Evolutionary conservation across 2,797 vertebrate species (phyloP).

Genomic region (Lutjanus argentimaculatus): DNA sequence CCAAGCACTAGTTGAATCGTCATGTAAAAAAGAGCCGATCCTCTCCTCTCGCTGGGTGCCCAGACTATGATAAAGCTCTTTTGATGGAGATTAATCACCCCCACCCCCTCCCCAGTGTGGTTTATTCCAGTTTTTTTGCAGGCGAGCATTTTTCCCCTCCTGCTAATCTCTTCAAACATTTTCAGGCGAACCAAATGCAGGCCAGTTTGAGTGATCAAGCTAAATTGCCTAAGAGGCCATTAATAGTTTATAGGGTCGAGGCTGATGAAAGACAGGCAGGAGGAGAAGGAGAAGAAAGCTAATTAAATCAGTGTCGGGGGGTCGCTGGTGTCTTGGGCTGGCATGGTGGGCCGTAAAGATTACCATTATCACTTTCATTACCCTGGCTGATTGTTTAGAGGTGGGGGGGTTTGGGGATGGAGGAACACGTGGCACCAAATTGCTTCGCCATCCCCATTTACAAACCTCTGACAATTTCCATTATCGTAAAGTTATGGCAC

Average conservation of each 20-base stretch:
- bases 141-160: constrained; percentile 45
- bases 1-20: constrained; percentile 55
- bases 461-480: constrained; percentile 72
- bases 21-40: constrained; percentile 40
- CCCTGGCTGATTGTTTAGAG: constrained; percentile 76
- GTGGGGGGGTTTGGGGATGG: constrained; percentile 13
- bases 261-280: constrained; percentile 77
- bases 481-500: constrained; percentile 69
- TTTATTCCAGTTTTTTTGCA: constrained; percentile 60
- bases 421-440: constrained; percentile 65
- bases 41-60: constrained; percentile 27
- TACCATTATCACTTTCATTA: constrained; percentile 86
- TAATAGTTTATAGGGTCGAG: constrained; percentile 80
- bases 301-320: constrained; percentile 83
- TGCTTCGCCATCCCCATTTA: constrained; percentile 64
- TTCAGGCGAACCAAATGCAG: constrained; percentile 59
- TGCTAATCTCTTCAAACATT: constrained; percentile 78
- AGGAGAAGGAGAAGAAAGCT: constrained; percentile 68
- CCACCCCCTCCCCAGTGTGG: constrained; percentile 12
- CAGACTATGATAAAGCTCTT: constrained; percentile 60
- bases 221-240: constrained; percentile 80
- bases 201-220: constrained; percentile 76
- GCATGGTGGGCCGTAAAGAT: constrained; percentile 83
- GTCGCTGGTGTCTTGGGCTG: constrained; percentile 73
- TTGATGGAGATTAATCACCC: constrained; percentile 65